phyloP scores from a whole-genome alignment of 2,888 invertebrate genomes.

The Drosophila mimetica region DNA sequence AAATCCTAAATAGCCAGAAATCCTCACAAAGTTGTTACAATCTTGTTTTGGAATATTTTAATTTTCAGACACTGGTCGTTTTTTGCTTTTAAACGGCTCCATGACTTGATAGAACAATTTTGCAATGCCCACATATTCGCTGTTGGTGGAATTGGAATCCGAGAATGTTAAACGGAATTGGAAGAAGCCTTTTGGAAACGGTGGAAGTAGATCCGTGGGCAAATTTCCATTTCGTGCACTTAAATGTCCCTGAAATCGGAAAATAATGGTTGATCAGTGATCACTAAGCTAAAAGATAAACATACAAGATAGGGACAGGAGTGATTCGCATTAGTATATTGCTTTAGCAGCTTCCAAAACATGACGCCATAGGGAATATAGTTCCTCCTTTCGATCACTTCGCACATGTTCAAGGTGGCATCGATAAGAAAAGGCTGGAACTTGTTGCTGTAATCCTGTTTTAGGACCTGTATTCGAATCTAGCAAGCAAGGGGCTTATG shows the following conservation, averaged over 20 bases:
- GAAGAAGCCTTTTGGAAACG: constrained; percentile 6
- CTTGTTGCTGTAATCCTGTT: constrained; percentile 44
- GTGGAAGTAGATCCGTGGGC: background rate
- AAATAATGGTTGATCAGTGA: background rate
- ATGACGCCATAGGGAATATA: constrained; percentile 38
- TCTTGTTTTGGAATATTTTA: too few species aligned
- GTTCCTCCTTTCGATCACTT: constrained; percentile 12
- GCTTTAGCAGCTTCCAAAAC: background rate
- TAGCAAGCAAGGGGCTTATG: background rate
- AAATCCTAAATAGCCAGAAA: too few species aligned
- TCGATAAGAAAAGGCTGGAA: constrained; percentile 51
- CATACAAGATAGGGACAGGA: constrained; percentile 30
- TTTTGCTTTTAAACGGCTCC: background rate
- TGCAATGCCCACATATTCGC: background rate
- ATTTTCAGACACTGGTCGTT: background rate
- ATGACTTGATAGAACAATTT: background rate
- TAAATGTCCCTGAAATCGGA: background rate
- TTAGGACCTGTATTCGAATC: background rate
- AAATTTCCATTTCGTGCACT: background rate
- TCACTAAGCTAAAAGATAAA: too few species aligned
- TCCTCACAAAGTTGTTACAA: too few species aligned
- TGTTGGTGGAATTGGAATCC: background rate
- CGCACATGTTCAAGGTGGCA: constrained; percentile 32
- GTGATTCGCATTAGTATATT: constrained; percentile 45
- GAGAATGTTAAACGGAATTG: background rate